Evolutionary conservation across 1,140 invertebrate genomes (phyloP), one percentile per base, ranked within the genome.

Genomic region (Pinna nobilis): DNA sequence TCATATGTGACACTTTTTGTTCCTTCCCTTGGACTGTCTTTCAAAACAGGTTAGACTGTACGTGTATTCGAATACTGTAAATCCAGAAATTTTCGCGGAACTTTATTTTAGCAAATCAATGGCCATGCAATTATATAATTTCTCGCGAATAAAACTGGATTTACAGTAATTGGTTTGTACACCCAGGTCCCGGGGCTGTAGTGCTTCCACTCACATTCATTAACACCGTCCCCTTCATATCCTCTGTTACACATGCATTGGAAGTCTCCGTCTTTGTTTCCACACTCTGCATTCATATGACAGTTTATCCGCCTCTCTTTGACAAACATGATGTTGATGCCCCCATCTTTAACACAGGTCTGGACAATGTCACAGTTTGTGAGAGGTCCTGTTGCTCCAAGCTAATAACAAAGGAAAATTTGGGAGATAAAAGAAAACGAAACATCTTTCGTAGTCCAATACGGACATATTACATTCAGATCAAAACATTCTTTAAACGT

Each of bases 171-270:
- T n/a, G n/a, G n/a, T n/a, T n/a, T n/a, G n/a, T n/a, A n/a, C n/a
- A n/a, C n/a, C n/a, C n/a, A n/a, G n/a, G n/a, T n/a, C n/a, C n/a
- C n/a, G n/a, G n/a, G n/a, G n/a, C n/a, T n/a, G n/a, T 53, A 30
- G 20, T 64, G 63, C 65, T 47, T 49, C 69, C 72, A 44, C 39
- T 2, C 47, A 33, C 72, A 74, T 32, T 61, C n/a, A 2, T 64
- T 53, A 3, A 68, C 39, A 4, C 76, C 76, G 39, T 78, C 76
- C 18, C 76, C 76, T 28, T 65, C 37, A 47, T 32, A 78, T 0
- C 71, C 71, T 30, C 55, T 30, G 15, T 51, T 50, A 63, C 76
- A 78, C 11, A 41, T 18, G 47, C 76, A 78, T 25, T 51, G 50
- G 13, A 39, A 55, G 13, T 49, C 33, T 32, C 70, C 76, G 13